Conservation (phyloP, 2,888 invertebrate species). For the Macrophya annulata region DNA sequence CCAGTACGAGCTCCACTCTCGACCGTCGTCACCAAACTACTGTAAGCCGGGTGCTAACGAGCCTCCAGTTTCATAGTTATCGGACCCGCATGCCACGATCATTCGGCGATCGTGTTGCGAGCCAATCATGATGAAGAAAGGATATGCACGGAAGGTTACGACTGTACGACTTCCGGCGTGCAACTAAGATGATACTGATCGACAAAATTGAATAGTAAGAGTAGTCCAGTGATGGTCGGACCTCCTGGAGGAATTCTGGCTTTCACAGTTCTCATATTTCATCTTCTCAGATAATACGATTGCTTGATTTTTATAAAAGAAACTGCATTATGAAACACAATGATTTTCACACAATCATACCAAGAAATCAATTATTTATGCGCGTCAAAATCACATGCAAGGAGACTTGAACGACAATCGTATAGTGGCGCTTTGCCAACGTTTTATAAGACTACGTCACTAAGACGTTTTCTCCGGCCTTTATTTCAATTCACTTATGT, state of each 20-base stretch:
- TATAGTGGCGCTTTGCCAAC: not conserved
- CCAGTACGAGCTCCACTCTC: conserved; percentile 26
- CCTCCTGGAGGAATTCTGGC: not conserved
- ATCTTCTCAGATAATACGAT: not conserved
- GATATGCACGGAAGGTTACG: conserved; percentile 40
- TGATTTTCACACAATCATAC: not conserved
- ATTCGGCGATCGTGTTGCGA: conserved; percentile 48
- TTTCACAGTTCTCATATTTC: not conserved
- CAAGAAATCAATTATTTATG: not conserved
- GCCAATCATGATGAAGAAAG: conserved; percentile 47
- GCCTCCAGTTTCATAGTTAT: conserved; percentile 50
- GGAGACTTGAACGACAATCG: not conserved
- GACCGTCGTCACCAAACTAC: conserved; percentile 39
- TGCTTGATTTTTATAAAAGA: not conserved
- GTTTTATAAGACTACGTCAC: not conserved
- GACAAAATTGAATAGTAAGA: conserved; percentile 1
- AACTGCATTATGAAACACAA: not conserved
- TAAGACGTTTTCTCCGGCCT: not conserved
- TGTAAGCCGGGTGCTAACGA: conserved; percentile 36
- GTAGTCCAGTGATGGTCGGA: not conserved
- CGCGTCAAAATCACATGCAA: not conserved
- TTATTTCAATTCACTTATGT: not conserved
- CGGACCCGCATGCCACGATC: conserved; percentile 49
- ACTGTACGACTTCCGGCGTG: conserved; percentile 28
- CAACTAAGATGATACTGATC: conserved; percentile 5